Evolutionary conservation across 2,113 vertebrate species (phyloP).

Genomic region (Vulpes ferrilata): DNA sequence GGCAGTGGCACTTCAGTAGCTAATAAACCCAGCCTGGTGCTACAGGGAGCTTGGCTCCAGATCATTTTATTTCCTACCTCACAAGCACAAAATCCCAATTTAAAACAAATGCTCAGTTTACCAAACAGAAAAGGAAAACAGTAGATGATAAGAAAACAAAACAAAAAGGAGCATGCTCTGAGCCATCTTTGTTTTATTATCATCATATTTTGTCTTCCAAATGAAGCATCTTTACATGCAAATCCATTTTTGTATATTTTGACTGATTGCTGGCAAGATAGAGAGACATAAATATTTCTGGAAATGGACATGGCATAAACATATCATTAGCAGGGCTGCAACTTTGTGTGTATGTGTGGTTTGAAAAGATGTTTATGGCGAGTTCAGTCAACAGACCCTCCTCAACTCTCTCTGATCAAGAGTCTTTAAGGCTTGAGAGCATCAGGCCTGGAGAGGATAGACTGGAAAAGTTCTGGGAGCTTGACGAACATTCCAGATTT

Average conservation of each 20-base stretch:
- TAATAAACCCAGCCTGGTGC: not conserved
- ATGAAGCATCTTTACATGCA: constrained; percentile 56
- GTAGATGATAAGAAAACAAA: constrained; percentile 58
- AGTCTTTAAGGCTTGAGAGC: constrained; percentile 24
- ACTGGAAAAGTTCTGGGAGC: not conserved
- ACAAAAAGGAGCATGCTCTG: not conserved
- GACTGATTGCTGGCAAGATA: constrained; percentile 80
- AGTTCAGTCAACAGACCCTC: constrained; percentile 56
- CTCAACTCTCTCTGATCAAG: constrained; percentile 49
- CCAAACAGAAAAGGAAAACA: constrained; percentile 66
- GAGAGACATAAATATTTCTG: constrained; percentile 80
- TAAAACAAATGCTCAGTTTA: constrained; percentile 68
- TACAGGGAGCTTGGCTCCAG: not conserved
- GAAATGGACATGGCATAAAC: constrained; percentile 72
- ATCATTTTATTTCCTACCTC: constrained; percentile 50
- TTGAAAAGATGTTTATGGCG: constrained; percentile 76
- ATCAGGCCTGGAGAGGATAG: not conserved
- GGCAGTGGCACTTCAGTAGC: not conserved
- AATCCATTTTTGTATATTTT: constrained; percentile 81
- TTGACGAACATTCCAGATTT: constrained; percentile 60
- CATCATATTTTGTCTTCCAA: constrained; percentile 73
- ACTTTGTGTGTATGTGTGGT: not conserved
- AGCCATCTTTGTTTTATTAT: constrained; percentile 70
- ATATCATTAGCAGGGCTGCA: constrained; percentile 57
- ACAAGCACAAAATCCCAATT: constrained; percentile 40